phyloP scores from a whole-genome alignment of 2,888 invertebrate species.

The Operophtera brumata region DNA sequence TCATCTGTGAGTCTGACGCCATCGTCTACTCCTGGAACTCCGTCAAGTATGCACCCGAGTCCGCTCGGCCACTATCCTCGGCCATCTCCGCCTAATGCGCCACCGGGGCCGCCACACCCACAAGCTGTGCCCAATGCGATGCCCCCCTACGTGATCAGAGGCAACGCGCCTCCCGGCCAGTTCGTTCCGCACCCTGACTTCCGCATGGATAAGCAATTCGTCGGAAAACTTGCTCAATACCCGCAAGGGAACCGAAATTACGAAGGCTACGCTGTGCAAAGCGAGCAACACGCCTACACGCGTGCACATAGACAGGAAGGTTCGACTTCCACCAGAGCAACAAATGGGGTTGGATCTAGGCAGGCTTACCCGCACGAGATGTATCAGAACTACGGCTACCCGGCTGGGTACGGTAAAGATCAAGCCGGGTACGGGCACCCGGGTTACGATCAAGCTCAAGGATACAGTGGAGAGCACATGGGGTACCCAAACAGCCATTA shows the following conservation, averaged over 20 bases:
- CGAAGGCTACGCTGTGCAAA: slow-evolving; percentile 62
- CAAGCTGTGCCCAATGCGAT: slow-evolving; percentile 82
- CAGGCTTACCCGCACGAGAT: slow-evolving; percentile 74
- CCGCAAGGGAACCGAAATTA: slow-evolving; percentile 70
- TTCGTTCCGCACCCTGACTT: slow-evolving; percentile 78
- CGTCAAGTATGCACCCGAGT: slow-evolving; percentile 83
- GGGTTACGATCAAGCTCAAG: slow-evolving; percentile 76
- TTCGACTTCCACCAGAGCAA: slow-evolving; percentile 58
- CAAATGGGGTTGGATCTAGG: slow-evolving; percentile 65
- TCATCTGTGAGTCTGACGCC: slow-evolving; percentile 84
- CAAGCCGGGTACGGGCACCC: slow-evolving; percentile 80
- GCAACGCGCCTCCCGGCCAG: slow-evolving; percentile 73
- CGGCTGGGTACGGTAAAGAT: slow-evolving; percentile 73
- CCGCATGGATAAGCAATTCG: slow-evolving; percentile 74
- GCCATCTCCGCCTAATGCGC: slow-evolving; percentile 86
- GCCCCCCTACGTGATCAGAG: slow-evolving; percentile 81
- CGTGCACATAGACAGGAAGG: slow-evolving; percentile 70
- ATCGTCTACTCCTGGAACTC: slow-evolving; percentile 83
- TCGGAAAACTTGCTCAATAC: slow-evolving; percentile 70
- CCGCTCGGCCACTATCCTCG: slow-evolving; percentile 84
- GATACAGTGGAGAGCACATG: slow-evolving; percentile 69
- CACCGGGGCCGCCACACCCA: slow-evolving; percentile 80
- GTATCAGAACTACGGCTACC: slow-evolving; percentile 77
- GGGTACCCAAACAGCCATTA: slow-evolving; percentile 73
- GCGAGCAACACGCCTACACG: slow-evolving; percentile 73